Base-by-base conservation (phyloP, 2,888 invertebrate genomes). In the Unio pictorum region DNA sequence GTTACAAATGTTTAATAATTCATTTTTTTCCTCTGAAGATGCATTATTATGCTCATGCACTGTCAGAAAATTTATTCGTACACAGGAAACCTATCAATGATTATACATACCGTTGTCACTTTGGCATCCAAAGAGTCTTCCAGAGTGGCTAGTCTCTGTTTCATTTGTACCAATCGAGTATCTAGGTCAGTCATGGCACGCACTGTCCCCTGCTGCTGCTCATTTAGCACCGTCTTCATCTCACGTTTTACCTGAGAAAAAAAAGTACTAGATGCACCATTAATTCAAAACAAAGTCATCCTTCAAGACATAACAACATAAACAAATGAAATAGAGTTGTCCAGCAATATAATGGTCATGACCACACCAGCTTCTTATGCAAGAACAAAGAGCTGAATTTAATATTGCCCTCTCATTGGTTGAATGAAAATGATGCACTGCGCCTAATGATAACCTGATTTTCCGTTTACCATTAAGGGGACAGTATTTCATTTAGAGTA, bases 131-230 rank as follows among this genome's bases (percentile, higher is more conserved):
- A 71, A 55, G 68, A 69, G 34, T 83, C 85, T 68, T 87, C 86
- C 26, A 82, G 66, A 57, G 76, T 75, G 28, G 76, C 67, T 55
- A 88, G 76, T 65, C 82, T 80, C 64, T 83, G 78, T 64, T 83
- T 85, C 55, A 86, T 69, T 23, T 79, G 79, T 30, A 73, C 80
- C 64, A 89, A 69, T 20, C 84, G 76, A 15, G 84, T 81, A 66
- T 88, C 88, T 72, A 89, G 73, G 73, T 89, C 89, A 26, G 86
- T 82, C 77, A 88, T 68, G 2, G 82, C 82, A 15, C 88, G 75
- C 4, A 86, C 84, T 26, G 79, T 79, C 20, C 80, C 81, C 67
- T 85, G 81, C 60, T 83, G 81, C 23, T 82, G 79, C 26, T 87
- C 86, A 28, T 78, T 81, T 61, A 87, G 63, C 69, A 84, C 68